These are phyloP conservation scores for Bagarius yarrelli DNA, from an alignment of 2,113 vertebrate genomes.

Conservation along the genomic window DNA sequence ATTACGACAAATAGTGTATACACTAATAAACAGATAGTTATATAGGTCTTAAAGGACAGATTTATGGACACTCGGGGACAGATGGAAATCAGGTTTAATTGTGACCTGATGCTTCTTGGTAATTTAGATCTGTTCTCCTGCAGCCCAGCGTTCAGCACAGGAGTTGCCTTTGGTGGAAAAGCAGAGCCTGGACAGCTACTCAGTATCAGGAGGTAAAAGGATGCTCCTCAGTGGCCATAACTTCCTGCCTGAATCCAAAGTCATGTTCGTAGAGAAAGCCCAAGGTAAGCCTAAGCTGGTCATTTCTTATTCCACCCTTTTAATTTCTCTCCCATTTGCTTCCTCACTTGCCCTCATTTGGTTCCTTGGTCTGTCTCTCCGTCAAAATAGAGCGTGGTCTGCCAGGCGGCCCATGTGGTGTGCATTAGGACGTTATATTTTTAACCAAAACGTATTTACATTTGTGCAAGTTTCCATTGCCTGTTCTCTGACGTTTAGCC, in stretches of 20 bases:
- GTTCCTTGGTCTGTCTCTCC: constrained; percentile 62
- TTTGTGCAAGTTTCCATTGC: constrained; percentile 79
- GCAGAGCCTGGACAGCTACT: constrained; percentile 87
- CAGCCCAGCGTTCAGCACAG: constrained; percentile 95
- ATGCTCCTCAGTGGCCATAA: constrained; percentile 92
- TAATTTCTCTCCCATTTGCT: background rate
- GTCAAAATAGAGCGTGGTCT: constrained; percentile 71
- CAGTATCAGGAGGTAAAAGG: constrained; percentile 87
- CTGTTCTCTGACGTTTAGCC: constrained; percentile 70
- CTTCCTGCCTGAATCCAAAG: constrained; percentile 94
- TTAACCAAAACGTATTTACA: constrained; percentile 79
- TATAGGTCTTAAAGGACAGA: background rate
- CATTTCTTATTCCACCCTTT: background rate
- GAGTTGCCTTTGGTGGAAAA: constrained; percentile 97
- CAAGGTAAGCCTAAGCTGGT: constrained; percentile 77
- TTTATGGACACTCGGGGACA: constrained; percentile 48
- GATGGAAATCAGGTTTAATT: constrained; percentile 56
- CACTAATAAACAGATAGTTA: background rate
- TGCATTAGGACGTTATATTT: constrained; percentile 77
- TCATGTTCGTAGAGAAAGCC: constrained; percentile 96
- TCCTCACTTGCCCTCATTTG: background rate
- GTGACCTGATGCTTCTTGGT: constrained; percentile 23
- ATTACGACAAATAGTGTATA: background rate
- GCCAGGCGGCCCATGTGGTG: constrained; percentile 75
- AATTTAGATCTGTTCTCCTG: constrained; percentile 28